Base-by-base conservation (phyloP, 1,140 invertebrate genomes). In the Thaumatotibia leucotreta region DNA sequence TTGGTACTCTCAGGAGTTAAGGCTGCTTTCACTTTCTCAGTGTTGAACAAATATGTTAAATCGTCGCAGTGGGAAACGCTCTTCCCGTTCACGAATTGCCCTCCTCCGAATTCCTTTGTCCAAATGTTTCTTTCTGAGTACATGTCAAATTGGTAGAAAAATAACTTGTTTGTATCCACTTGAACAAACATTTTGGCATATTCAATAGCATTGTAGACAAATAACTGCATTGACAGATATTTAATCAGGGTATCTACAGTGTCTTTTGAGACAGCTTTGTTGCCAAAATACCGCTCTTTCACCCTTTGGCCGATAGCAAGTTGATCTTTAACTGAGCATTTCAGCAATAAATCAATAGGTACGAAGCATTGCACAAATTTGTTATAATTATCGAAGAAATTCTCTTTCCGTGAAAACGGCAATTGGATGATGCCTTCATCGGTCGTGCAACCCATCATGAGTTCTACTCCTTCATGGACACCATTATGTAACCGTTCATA, bases 91-190 rank as follows among this genome's bases (percentile, higher is more conserved):
- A 29, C 17, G 9, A 11, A 49, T 27, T 22, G 11, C 9, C 14
- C 10, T 29, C 11, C 22, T 50, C 20, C 10, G 27, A 39, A 39
- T 5, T 23, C 33, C 8, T 45, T 14, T 6, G 24, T 33, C 45
- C 17, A 52, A 31, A 54, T 54, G 10, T 52, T 54, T 39, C 50
- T 65, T 32, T 65, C 49, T 22, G 64, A 54, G 2, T 29, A 14
- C 52, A 35, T 27, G 20, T 29, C 29, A 39, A 65, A 65, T 65
- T 58, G 49, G 20, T 65, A 65, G 11, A 58, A 27, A 35, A 52
- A 65, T 31, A 35, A 14, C 27, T 27, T 65, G n/a, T 52, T 54
- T n/a, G 2, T 22, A 32, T 39, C 27, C 31, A 17, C 17, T 17
- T 52, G 24, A n/a, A 9, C 23, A 11, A 17, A 35, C 14, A 14